Percentiles rank a stretch among this genome's conserved stretches.
Conservation (phyloP, 2,113 vertebrate genomes). For the Pagrus major region DNA sequence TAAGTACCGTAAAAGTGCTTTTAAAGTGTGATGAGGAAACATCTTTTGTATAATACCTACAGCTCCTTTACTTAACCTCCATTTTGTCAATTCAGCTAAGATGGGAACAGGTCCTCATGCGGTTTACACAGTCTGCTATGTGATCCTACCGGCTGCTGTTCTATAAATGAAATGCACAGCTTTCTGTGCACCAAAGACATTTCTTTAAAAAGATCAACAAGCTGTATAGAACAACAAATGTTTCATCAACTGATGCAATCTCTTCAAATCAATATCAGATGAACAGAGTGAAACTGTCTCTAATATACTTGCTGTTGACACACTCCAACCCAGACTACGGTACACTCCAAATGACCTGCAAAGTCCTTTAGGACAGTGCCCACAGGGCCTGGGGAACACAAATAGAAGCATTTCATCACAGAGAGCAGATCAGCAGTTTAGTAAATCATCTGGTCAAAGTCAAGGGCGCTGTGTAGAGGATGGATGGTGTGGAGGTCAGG, state of each 20-base stretch:
- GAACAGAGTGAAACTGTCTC: neutral
- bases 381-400: conserved; percentile 1
- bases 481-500: conserved; percentile 43
- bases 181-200: neutral
- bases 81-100: neutral
- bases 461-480: conserved; percentile 33
- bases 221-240: neutral
- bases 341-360: conserved; percentile 8
- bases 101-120: neutral
- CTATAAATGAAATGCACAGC: neutral
- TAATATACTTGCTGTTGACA: neutral
- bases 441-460: conserved; percentile 61
- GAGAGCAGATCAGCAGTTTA: conserved; percentile 18
- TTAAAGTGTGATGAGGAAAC: too few relatives aligned
- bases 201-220: neutral
- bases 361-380: conserved; percentile 15
- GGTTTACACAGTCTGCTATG: neutral
- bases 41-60: neutral
- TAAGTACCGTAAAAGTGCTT: too few relatives aligned
- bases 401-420: conserved; percentile 30
- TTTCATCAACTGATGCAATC: neutral
- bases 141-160: neutral
- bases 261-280: conserved; percentile 1
- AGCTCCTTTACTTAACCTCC: too few relatives aligned
- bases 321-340: neutral